Evolutionary conservation across 2,797 vertebrate genomes (phyloP).

Genomic region (Sibirionetta formosa): DNA sequence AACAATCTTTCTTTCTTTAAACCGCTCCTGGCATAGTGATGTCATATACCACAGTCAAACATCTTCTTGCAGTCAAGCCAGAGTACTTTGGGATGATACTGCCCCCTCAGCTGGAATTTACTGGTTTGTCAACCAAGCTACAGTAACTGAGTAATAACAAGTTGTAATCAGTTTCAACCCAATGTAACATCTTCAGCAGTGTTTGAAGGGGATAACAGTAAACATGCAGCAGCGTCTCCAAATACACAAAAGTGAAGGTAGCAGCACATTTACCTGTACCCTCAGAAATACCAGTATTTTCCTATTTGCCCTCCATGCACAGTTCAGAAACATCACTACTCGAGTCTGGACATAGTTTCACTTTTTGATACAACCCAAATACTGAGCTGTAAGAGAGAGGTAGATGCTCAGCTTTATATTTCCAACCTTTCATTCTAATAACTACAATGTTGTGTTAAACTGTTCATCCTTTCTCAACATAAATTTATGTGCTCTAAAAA

Average conservation of each 20-base stretch:
- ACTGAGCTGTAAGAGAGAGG: background rate
- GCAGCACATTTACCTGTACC: background rate
- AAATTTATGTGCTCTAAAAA: background rate
- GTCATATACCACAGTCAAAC: background rate
- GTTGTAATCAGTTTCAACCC: background rate
- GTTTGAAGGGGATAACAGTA: background rate
- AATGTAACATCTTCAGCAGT: background rate
- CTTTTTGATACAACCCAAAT: background rate
- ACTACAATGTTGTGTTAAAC: background rate
- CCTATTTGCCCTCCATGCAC: background rate
- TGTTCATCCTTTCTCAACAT: background rate
- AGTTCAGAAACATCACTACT: background rate
- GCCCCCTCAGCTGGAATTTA: background rate
- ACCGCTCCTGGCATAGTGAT: fast-evolving
- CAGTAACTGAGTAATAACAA: background rate
- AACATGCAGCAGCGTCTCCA: background rate
- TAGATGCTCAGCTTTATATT: background rate
- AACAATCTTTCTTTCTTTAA: background rate
- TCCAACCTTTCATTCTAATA: background rate
- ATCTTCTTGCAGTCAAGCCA: background rate
- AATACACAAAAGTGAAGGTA: background rate
- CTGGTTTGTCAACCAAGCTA: background rate
- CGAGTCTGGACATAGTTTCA: background rate
- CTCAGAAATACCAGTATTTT: background rate
- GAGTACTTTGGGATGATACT: background rate